Evolutionary conservation across 2,113 vertebrate genomes (phyloP), one percentile per base, ranked within the genome.

Genomic region (Rutilus rutilus): DNA sequence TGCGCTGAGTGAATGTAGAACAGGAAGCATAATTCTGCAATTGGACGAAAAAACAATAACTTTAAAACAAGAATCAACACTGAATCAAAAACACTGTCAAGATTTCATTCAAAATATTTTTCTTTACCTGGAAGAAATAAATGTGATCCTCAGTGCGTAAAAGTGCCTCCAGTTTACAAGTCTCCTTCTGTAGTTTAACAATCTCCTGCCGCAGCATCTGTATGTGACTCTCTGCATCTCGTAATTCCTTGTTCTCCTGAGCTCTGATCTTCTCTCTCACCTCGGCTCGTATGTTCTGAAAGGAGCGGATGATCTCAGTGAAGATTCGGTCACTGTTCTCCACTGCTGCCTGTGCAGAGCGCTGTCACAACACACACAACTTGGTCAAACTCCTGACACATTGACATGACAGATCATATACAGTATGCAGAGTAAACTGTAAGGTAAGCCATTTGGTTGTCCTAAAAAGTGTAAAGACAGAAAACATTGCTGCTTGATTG

Each of bases 271-370:
- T 86, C 87, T 93, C 92, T 23, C 91, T 89, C 78, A 94, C 85
- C 62, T 94, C 93, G 15, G 91, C 91, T 2, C 89, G 91, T 79
- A 91, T 94, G 75, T 92, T 87, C 90, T 94, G 91, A 0, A 95
- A 89, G 3, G 84, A 91, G 19, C 84, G 87, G 36, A 93, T 92
- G 25, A 95, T 89, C 8, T 95, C 92, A 0, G 86, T 86, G 59
- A 95, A 94, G 71, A 92, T 21, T 6, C 23, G 36, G 14, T 95
- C 92, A 19, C 87, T 94, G 27, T 94, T 89, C 59, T 93, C 89
- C 0, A 92, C 36, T 1, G 89, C 90, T 12, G 52, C 60, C n/a
- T 91, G 91, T 8, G 93, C 91, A 5, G 89, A 94, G 15, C 87
- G 90, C 95, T 95, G 15, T 74, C 83, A 12, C 23, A 74, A 19